phyloP scores from a whole-genome alignment of 37 sponge, comb jelly and placozoan species.

The Ephydatia muelleri region DNA sequence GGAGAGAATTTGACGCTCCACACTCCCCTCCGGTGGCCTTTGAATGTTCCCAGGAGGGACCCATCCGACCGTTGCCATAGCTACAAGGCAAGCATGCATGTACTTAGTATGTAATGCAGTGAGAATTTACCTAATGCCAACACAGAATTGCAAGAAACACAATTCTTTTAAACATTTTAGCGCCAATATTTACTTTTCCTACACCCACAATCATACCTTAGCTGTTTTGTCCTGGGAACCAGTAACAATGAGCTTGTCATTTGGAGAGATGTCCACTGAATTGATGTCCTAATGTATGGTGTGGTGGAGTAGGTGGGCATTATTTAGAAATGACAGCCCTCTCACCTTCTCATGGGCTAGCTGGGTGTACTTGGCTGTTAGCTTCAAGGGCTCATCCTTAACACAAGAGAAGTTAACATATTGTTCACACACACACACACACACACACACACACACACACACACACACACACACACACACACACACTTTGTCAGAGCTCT shows the following conservation, averaged over 20 bases:
- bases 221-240: constrained; percentile 96
- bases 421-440: not conserved
- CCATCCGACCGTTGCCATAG: constrained; percentile 81
- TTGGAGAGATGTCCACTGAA: constrained; percentile 92
- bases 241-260: constrained; percentile 91
- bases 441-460: not conserved
- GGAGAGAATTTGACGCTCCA: constrained; percentile 98
- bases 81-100: constrained; percentile 8
- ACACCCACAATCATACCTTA: constrained; percentile 49
- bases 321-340: constrained; percentile 18
- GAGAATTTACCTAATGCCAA: not conserved
- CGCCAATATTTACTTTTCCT: not conserved
- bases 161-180: not conserved
- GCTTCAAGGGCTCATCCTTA: not conserved
- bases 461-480: not conserved
- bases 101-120: not conserved
- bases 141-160: not conserved
- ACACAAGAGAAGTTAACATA: not conserved
- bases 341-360: constrained; percentile 84
- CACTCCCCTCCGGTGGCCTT: constrained; percentile 92
- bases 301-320: constrained; percentile 16
- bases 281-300: constrained; percentile 82
- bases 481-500: not conserved
- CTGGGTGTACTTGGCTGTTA: constrained; percentile 73
- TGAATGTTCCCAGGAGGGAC: constrained; percentile 48